Percentiles rank a stretch among this genome's conserved stretches.
These are phyloP conservation scores for Myopa testacea DNA, from an alignment of 2,888 invertebrate species.

Conservation along the genomic window DNA sequence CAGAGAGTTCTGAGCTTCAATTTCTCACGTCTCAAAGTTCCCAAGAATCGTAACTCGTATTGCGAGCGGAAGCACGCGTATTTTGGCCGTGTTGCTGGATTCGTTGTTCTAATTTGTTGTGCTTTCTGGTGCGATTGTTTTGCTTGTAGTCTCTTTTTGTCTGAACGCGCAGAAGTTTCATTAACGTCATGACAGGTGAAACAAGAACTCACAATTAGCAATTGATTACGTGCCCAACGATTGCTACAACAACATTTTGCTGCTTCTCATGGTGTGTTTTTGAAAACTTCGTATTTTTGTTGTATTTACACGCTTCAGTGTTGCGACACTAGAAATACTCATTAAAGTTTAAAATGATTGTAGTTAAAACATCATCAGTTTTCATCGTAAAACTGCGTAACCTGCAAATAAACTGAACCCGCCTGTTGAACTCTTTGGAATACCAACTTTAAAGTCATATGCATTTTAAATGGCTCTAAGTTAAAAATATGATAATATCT, in stretches of 20 bases:
- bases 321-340: no score
- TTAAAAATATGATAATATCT: no score
- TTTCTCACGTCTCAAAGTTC: neutral
- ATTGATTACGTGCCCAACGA: constrained; percentile 44
- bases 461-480: constrained; percentile 3
- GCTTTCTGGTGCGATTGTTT: neutral
- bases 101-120: constrained; percentile 1
- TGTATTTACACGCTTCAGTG: no score
- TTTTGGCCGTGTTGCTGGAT: neutral
- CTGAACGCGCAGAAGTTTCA: constrained; percentile 38
- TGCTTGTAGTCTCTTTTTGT: neutral
- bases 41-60: neutral
- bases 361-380: no score
- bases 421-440: constrained; percentile 31
- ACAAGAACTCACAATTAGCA: constrained; percentile 43
- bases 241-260: neutral
- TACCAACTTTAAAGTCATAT: constrained; percentile 31
- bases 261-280: no score
- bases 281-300: no score
- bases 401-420: constrained; percentile 27
- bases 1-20: neutral
- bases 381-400: constrained; percentile 25
- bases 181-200: constrained; percentile 35
- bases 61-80: neutral
- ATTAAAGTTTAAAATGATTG: no score